Conservation (phyloP, 2,797 vertebrate species). For the Bovichtus diacanthus region DNA sequence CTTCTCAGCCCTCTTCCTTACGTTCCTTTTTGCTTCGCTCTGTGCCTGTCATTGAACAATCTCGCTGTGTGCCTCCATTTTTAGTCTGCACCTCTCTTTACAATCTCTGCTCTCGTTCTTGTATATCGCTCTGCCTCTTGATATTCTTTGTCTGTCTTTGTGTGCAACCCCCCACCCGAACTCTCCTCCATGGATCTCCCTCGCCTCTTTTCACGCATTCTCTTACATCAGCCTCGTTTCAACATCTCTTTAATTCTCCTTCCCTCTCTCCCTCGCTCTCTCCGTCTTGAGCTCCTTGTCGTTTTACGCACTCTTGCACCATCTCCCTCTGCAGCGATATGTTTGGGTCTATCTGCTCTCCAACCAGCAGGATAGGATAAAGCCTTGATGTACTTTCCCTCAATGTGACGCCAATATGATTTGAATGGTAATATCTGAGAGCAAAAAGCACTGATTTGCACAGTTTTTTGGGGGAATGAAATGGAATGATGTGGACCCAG, state of each 20-base stretch:
- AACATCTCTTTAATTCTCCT: constrained; percentile 72
- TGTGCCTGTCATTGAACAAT: constrained; percentile 62
- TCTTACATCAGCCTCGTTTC: constrained; percentile 78
- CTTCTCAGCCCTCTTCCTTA: constrained; percentile 36
- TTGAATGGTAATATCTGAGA: constrained; percentile 62
- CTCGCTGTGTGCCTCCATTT: constrained; percentile 60
- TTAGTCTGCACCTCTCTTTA: constrained; percentile 65
- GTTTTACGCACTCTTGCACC: constrained; percentile 82
- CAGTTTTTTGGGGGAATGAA: constrained; percentile 32
- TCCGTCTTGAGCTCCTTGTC: constrained; percentile 74
- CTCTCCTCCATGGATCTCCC: constrained; percentile 70
- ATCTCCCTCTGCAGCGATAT: constrained; percentile 80
- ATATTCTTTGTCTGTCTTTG: constrained; percentile 75
- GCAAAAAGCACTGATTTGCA: constrained; percentile 49
- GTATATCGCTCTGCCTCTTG: constrained; percentile 67
- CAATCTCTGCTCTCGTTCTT: constrained; percentile 63
- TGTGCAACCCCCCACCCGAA: constrained; percentile 61
- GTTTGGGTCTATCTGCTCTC: constrained; percentile 80
- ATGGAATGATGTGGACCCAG: constrained; percentile 18
- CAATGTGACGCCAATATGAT: constrained; percentile 63
- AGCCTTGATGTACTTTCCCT: constrained; percentile 71
- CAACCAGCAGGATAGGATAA: constrained; percentile 74
- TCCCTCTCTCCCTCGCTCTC: constrained; percentile 47
- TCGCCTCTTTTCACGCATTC: constrained; percentile 77
- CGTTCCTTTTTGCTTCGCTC: constrained; percentile 44